Base-by-base conservation (phyloP, 92 coral and sea anemone species). In the Montipora capitata region DNA sequence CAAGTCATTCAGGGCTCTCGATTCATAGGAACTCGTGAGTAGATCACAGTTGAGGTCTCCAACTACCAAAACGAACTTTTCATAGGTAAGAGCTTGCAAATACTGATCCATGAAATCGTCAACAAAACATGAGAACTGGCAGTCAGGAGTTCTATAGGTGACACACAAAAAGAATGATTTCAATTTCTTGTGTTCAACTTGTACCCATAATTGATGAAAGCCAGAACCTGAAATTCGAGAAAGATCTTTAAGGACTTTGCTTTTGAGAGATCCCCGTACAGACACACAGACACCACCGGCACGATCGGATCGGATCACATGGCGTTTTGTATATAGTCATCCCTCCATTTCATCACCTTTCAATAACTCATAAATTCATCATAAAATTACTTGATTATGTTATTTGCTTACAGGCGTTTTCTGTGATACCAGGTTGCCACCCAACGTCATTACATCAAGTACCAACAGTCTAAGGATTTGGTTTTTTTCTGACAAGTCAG, bases 401-500 rank as follows among this genome's bases (percentile, higher is more conserved):
- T 64, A 63, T 4, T 81, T 58, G 43, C 64, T 56, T 27, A n/a
- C 72, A 95, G 98, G 95, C 45, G 81, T 80, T 72, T 97, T 84
- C 84, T 96, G 98, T 71, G 87, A 92, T 16, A 52, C 86, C 69
- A 65, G 72, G 57, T 91, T 58, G 13, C 97, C 97, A 18, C 83
- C 78, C 0, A 66, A 79, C 15, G 95, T 82, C 48, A 83, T 97
- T 57, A 92, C 93, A 43, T 97, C 99, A 10, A 96, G 99, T 18
- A 54, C 85, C 66, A 97, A 97, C 76, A 76, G 77, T 2, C 59
- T 97, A 17, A 87, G 99, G 59, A 61, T 97, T 62, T 97, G 99
- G 99, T 97, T 97, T 72, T 72, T 80, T 13, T 91, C 98, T 4
- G 99, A 96, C 40, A 78, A 79, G 10, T 59, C 92, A 5, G 90